Evolutionary conservation across 2,888 invertebrate species (phyloP), one percentile per base, ranked within the genome.

Genomic region (Polymixis lichenea): DNA sequence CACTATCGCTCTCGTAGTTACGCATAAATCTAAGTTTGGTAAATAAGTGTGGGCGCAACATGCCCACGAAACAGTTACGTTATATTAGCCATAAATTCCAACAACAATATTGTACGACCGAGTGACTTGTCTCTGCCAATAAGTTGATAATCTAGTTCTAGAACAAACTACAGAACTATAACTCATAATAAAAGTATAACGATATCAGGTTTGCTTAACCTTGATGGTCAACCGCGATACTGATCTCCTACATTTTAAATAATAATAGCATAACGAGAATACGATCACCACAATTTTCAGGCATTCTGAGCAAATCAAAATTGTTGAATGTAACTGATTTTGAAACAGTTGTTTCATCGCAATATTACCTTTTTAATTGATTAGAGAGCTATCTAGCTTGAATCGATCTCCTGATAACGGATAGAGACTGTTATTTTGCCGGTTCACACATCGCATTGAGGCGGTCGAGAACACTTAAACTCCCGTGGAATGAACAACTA

Each of bases 1-100:
- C 92, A 93, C 93, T 93, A 93, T 93, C 92, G 93, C 91, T 93
- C 90, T 93, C 90, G 86, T 90, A 92, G 92, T 91, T 91, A 93
- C 90, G 93, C 94, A 95, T 96, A 95, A 95, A 95, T 95, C 95
- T 94, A 87, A 91, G 93, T 95, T 95, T 94, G 89, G 94, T 95
- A 95, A 94, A 94, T 94, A 94, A 92, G 94, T 93, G 96, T 96
- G 94, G 96, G 96, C 94, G 96, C 91, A 91, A 92, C 93, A 90
- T 91, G 91, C 91, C 90, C 94, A 92, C 93, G 91, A 91, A 92
- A 91, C 92, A 92, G 94, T 94, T 94, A 91, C 85, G 80, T 87
- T 88, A 90, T 89, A 91, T 90, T 90, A 84, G 87, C 88, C 90
- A 91, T 93, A 93, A 92, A 93, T 92, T 91, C 87, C 78, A 64